Evolutionary conservation across 2,888 invertebrate species (phyloP), one percentile per base, ranked within the genome.

Genomic region (Sympetrum striolatum): DNA sequence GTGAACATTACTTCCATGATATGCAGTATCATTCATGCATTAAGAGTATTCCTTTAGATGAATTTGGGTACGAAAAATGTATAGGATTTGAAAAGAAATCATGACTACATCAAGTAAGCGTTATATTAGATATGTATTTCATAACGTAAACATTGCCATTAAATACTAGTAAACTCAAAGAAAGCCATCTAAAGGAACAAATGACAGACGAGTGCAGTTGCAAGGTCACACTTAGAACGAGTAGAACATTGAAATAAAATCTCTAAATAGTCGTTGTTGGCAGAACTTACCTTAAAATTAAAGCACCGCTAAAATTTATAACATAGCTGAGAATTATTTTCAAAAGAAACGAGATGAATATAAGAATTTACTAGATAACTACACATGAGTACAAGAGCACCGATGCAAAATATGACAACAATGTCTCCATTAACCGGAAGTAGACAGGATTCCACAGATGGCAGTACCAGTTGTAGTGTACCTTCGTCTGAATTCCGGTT

Each of bases 351-450:
- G 31, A 39, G 14, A 18, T 18, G 60, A 90, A 82, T 53, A 90
- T 25, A 53, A 31, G 64, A 64, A 64, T 73, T 53, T 14, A 64
- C n/a, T 60, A 82, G 18, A 39, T 58, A 60, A 53, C 64, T 44
- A 73, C n/a, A 44, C 64, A 81, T 81, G 90, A 90, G 90, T 90
- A 64, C 53, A 25, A 60, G 90, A 91, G 80, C 90, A 80, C 90
- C 91, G 90, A 81, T 81, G 90, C 91, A 91, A 91, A 90, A 91
- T 91, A 90, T 91, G 91, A 91, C 91, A 91, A 91, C 91, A 91
- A 90, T 91, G 91, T 90, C 91, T 90, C 91, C 91, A 91, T 91
- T 91, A 91, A 91, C 91, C 91, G 91, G 91, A 91, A 91, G 81
- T 90, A 58, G 90, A 86, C 86, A 60, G 31, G 86, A 31, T 64